Base-by-base conservation (phyloP, 2,888 invertebrate species). In the Sarcophaga carnaria region DNA sequence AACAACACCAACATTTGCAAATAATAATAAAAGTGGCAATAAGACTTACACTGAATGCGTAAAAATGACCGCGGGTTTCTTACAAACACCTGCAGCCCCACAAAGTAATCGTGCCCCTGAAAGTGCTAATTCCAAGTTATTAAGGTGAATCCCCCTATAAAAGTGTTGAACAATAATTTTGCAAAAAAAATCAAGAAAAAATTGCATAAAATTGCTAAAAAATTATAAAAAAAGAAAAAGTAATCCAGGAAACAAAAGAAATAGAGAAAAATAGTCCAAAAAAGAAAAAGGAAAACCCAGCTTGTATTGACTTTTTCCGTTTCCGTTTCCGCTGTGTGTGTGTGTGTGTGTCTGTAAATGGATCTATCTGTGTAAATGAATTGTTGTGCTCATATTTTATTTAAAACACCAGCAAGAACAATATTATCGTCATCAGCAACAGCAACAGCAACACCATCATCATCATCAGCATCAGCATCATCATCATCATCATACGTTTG, bases 11-110 rank as follows among this genome's bases (percentile, higher is more conserved):
- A 22, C 5, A 37, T 37, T 89, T 90, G 67, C 63, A 45, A 54
- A 71, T 20, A 25, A 71, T 20, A 25, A 87, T 85, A 89, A 89
- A 83, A 88, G 83, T 86, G 83, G 86, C 76, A 89, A 67, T 88
- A 79, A 54, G 20, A 49, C 70, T 45, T 17, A 59, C 54, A 54
- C 5, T 54, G 75, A 59, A 75, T 85, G 89, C 88, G 87, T 84
- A 69, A 91, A 91, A 88, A 92, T 92, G 92, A 92, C 92, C 89
- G 92, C 92, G 89, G 92, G 92, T 64, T 91, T 92, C 89, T 87
- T 90, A 69, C 91, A 91, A 90, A 90, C 90, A 89, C 89, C 92
- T 90, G 86, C 91, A 90, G 91, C 90, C 88, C 79, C 76, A 62
- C 82, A 70, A 66, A 83, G 37, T 37, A 37, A 37, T 2, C 37